A percentile compares a stretch with the other conserved stretches of the same genome.
These are phyloP conservation scores for Ceyx melanurus DNA, from an alignment of 2,113 vertebrate species.

Conservation along the genomic window DNA sequence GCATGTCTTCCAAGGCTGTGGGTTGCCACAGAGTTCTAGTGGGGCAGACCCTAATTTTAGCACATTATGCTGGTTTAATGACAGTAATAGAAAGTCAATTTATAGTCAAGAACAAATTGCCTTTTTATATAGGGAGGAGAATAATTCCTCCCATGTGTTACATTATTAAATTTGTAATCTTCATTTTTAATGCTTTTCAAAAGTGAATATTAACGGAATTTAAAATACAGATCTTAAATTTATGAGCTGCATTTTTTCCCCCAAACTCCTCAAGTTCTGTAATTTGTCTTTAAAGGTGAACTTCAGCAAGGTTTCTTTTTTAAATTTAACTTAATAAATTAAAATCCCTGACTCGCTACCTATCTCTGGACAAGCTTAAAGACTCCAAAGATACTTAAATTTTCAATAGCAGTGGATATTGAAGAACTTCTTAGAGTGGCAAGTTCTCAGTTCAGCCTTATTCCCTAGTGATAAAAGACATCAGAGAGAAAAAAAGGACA, in stretches of 20 bases:
- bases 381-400: neutral
- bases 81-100: slow-evolving; percentile 51
- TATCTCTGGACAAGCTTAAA: neutral
- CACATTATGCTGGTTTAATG: slow-evolving; percentile 32
- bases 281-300: slow-evolving; percentile 71
- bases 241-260: slow-evolving; percentile 54
- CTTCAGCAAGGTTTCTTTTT: slow-evolving; percentile 23
- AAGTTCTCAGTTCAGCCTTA: slow-evolving; percentile 20
- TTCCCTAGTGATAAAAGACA: slow-evolving; percentile 3
- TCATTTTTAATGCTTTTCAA: slow-evolving; percentile 74
- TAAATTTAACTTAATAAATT: slow-evolving; percentile 21
- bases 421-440: slow-evolving; percentile 28
- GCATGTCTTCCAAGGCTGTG: neutral
- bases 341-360: neutral
- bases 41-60: slow-evolving; percentile 41
- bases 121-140: slow-evolving; percentile 57
- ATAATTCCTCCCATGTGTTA: slow-evolving; percentile 63
- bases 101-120: slow-evolving; percentile 72
- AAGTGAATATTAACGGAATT: slow-evolving; percentile 72
- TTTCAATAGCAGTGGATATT: slow-evolving; percentile 14
- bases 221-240: slow-evolving; percentile 71
- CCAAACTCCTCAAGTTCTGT: slow-evolving; percentile 54
- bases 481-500: neutral
- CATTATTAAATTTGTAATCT: slow-evolving; percentile 80
- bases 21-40: neutral